phyloP scores from a whole-genome alignment of 2,797 vertebrate genomes.

The Gobio occitaniae region DNA sequence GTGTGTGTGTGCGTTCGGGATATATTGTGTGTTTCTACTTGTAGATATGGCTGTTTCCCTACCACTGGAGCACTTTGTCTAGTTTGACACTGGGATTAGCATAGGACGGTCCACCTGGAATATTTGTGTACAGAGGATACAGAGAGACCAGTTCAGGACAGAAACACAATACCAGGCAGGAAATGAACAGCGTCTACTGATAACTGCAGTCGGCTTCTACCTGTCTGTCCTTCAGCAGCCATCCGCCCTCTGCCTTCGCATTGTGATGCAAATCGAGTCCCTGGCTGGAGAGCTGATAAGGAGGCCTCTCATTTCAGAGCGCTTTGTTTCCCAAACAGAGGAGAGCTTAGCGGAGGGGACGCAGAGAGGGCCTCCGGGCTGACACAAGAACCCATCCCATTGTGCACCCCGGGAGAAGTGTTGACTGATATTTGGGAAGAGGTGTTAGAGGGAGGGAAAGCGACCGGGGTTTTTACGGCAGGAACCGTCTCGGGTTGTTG shows the following conservation, averaged over 20 bases:
- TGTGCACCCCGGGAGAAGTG: slow-evolving; percentile 51
- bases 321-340: slow-evolving; percentile 84
- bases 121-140: slow-evolving; percentile 69
- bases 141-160: slow-evolving; percentile 75
- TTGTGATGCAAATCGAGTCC: slow-evolving; percentile 83
- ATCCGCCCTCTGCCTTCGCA: slow-evolving; percentile 62
- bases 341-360: slow-evolving; percentile 61
- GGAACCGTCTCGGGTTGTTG: slow-evolving; percentile 73
- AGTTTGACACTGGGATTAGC: slow-evolving; percentile 63
- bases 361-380: slow-evolving; percentile 64
- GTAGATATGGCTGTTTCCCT: background rate
- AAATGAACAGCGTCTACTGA: slow-evolving; percentile 76
- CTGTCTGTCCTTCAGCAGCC: slow-evolving; percentile 72
- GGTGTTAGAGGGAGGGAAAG: slow-evolving; percentile 60
- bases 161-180: slow-evolving; percentile 78
- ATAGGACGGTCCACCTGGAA: slow-evolving; percentile 69
- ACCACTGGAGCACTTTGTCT: background rate
- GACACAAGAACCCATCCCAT: slow-evolving; percentile 72
- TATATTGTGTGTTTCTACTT: slow-evolving; percentile 7
- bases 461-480: slow-evolving; percentile 71
- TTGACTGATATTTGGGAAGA: slow-evolving; percentile 58
- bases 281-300: slow-evolving; percentile 80
- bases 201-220: slow-evolving; percentile 69
- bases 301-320: slow-evolving; percentile 80
- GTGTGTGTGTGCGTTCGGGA: background rate